phyloP scores from a whole-genome alignment of 1,140 invertebrate genomes.

The Diuraphis noxia region DNA sequence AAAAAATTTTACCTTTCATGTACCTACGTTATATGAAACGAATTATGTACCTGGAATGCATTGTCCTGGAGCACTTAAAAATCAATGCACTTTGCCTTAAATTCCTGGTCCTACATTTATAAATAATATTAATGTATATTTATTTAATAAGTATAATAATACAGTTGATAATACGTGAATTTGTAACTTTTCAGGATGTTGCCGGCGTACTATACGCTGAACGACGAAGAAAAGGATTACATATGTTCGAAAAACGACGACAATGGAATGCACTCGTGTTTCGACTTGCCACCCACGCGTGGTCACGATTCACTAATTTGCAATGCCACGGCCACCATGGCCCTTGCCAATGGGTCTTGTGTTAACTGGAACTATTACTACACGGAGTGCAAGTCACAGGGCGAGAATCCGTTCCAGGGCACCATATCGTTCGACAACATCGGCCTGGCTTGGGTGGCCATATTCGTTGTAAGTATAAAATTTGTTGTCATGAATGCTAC shows the following conservation, averaged over 20 bases:
- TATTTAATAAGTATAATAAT: background rate
- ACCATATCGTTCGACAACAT: conserved; percentile 99
- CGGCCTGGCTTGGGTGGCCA: conserved; percentile 98
- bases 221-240: conserved; percentile 88
- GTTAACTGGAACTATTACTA: conserved; percentile 99
- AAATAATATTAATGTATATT: no score
- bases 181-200: conserved; percentile 62
- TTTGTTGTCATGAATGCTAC: no score
- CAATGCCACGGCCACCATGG: conserved; percentile 63
- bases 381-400: conserved; percentile 87
- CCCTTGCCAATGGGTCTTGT: conserved; percentile 70
- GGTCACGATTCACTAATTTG: conserved; percentile 65
- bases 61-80: no score
- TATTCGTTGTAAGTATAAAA: conserved; percentile 87
- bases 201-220: conserved; percentile 78
- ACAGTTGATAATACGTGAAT: background rate
- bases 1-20: no score
- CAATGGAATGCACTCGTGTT: conserved; percentile 92
- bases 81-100: no score
- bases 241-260: conserved; percentile 94
- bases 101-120: no score
- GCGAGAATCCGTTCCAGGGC: conserved; percentile 97
- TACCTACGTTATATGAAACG: no score
- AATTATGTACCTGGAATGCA: no score
- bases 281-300: conserved; percentile 77